These are phyloP conservation scores for Macrosiphum euphorbiae DNA, from an alignment of 2,888 invertebrate genomes.

Conservation along the genomic window DNA sequence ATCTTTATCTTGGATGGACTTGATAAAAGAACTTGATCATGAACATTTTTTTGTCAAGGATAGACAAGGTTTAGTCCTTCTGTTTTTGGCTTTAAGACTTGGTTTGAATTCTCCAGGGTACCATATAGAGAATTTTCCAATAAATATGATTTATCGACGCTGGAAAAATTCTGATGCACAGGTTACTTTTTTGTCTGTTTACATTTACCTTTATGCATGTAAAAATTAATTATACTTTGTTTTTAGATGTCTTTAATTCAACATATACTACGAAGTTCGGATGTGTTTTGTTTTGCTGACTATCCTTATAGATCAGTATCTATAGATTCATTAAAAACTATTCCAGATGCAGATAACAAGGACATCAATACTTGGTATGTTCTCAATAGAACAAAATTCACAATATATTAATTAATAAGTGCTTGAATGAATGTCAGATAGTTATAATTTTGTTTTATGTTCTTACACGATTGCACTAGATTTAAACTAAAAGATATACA, in stretches of 20 bases:
- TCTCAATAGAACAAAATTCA: background rate
- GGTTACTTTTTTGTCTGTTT: constrained; percentile 68
- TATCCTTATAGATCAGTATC: constrained; percentile 89
- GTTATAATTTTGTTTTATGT: background rate
- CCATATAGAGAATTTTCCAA: constrained; percentile 82
- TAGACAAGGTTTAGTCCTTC: constrained; percentile 84
- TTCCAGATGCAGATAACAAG: constrained; percentile 94
- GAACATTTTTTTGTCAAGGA: constrained; percentile 90
- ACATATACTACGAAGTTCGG: constrained; percentile 89
- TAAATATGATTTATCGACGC: constrained; percentile 88
- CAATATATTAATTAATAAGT: background rate
- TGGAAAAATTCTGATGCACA: constrained; percentile 96
- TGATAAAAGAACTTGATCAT: constrained; percentile 91
- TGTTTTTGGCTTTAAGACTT: constrained; percentile 85
- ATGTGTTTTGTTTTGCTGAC: constrained; percentile 95
- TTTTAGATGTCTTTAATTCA: constrained; percentile 84
- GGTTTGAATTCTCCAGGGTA: constrained; percentile 83
- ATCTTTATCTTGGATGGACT: constrained; percentile 92
- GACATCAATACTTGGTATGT: constrained; percentile 88
- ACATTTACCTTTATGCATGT: background rate
- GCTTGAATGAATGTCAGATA: background rate
- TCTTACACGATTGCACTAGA: background rate
- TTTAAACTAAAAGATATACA: background rate
- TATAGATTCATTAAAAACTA: constrained; percentile 90
- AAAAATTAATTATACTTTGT: constrained; percentile 18